These are phyloP conservation scores for Isurus oxyrinchus DNA, from an alignment of 2,113 vertebrate genomes.

Conservation along the genomic window DNA sequence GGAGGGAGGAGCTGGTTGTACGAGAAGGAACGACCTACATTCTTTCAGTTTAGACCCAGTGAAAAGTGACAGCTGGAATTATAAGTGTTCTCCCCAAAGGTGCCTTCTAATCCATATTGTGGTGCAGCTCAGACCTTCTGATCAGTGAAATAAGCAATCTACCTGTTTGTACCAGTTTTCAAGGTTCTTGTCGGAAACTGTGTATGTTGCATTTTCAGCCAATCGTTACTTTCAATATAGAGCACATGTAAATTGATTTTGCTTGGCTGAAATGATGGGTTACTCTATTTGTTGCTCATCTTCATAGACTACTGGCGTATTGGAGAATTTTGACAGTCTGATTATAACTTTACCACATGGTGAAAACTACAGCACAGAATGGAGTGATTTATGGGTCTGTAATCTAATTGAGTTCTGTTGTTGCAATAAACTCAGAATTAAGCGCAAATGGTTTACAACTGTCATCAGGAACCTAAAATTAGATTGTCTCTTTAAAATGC, in stretches of 20 bases:
- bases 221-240: neutral
- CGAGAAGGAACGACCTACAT: neutral
- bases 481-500: neutral
- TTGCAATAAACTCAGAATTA: neutral
- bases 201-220: neutral
- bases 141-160: neutral
- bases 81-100: neutral
- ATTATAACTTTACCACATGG: neutral
- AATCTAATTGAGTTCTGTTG: conserved; percentile 1
- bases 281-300: neutral
- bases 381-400: neutral
- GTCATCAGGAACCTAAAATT: neutral
- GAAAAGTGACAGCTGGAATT: neutral
- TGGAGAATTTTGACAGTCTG: neutral
- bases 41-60: neutral
- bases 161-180: neutral
- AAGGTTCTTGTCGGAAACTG: neutral
- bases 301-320: neutral
- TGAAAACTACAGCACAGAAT: neutral
- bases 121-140: neutral
- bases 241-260: no score
- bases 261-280: neutral
- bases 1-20: no score
- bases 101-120: neutral
- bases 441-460: neutral